Evolutionary conservation across 1,140 invertebrate species (phyloP), one percentile per base, ranked within the genome.

Genomic region (Drosophila equinoxialis): DNA sequence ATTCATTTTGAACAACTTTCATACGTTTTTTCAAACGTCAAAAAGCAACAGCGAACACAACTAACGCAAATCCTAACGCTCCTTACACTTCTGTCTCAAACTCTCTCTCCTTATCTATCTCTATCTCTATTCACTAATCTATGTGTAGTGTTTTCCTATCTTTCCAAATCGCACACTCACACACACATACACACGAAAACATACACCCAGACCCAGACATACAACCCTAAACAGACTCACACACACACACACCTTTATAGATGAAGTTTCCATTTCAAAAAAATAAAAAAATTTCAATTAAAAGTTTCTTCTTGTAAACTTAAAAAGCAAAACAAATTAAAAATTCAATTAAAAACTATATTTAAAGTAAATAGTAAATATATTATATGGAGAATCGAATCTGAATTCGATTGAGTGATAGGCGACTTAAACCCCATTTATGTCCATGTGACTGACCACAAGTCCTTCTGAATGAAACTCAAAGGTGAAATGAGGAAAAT

Each of bases 31-130:
- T 23, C 17, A 11, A 51, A 51, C 45, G 45, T 20, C 45, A 10
- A 51, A 30, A 48, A 51, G 17, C 45, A 23, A 51, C 45, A 51
- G 45, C 14, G 17, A 51, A 51, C 17, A 51, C 45, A 51, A 51
- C 45, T 51, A 51, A 51, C 17, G 45, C 45, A 23, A 51, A 51
- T 51, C 17, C 45, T 51, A 11, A 23, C 17, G 45, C 17, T 51
- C 45, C 17, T 23, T 23, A 51, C 45, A 51, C 17, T 51, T 23
- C 7, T 30, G 5, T 30, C 30, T 30, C 30, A 6, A 1, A 6
- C 30, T 30, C 30, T 30, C 5, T 30, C 30, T 30, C 30, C 6
- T 0, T 6, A 4, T 30, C 26, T 30, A 4, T 30, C 30, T 30
- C 1, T 1, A 5, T 23, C 7, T 23, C 17, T 23, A 23, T 23